Evolutionary conservation across 92 coral and sea anemone species (phyloP).

Genomic region (Epizoanthus illoricatus): DNA sequence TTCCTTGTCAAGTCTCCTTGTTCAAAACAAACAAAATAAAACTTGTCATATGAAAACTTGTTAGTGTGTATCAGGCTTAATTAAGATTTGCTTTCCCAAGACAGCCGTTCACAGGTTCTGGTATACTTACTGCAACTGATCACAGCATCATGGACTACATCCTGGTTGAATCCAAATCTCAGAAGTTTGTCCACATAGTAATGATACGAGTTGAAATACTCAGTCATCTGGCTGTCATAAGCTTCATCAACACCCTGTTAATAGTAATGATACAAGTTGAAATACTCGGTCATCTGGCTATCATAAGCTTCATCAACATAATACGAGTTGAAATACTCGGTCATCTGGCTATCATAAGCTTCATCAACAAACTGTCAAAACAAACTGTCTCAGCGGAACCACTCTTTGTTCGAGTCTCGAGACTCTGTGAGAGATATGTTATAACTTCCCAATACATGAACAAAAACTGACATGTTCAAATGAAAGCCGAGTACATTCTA

Average conservation of each 20-base stretch:
- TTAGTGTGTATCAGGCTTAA: background rate
- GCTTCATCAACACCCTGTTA: constrained; percentile 60
- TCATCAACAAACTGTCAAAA: constrained; percentile 53
- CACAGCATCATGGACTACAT: constrained; percentile 77
- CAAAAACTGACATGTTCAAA: too few relatives aligned
- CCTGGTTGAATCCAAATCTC: constrained; percentile 84
- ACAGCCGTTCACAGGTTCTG: background rate
- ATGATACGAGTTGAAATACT: constrained; percentile 88
- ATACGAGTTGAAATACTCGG: constrained; percentile 81
- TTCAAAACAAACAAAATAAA: too few relatives aligned
- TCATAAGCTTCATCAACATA: constrained; percentile 88
- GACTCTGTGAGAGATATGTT: too few relatives aligned
- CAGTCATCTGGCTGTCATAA: constrained; percentile 78
- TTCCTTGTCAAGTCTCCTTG: too few relatives aligned
- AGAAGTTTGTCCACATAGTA: constrained; percentile 89
- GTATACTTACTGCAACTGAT: constrained; percentile 82
- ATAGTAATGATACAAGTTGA: background rate
- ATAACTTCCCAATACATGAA: too few relatives aligned
- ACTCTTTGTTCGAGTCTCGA: too few relatives aligned
- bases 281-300: constrained; percentile 46
- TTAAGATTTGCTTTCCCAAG: background rate
- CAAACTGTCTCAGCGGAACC: too few relatives aligned
- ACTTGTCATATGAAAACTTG: too few relatives aligned
- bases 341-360: constrained; percentile 78
- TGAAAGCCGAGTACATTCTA: too few relatives aligned